Conservation (phyloP, 2,113 vertebrate genomes). For the Pelobates fuscus region DNA sequence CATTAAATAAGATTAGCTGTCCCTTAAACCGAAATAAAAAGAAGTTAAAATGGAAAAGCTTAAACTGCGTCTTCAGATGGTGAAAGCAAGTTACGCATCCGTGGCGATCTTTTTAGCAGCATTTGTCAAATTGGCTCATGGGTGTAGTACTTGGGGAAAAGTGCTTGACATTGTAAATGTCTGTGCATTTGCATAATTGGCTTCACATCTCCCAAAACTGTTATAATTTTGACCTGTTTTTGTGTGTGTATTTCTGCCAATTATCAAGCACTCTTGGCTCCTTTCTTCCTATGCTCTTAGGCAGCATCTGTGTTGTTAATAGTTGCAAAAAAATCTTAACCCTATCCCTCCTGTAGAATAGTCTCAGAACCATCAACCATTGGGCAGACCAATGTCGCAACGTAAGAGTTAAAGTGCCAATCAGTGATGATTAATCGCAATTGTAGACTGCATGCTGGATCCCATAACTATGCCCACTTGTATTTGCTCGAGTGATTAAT, state of each 20-base stretch:
- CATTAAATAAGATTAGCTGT: slow-evolving; percentile 36
- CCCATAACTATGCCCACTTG: slow-evolving; percentile 51
- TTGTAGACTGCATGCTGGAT: slow-evolving; percentile 51
- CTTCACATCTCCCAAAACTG: slow-evolving; percentile 49
- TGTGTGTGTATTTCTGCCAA: slow-evolving; percentile 46
- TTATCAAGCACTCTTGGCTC: slow-evolving; percentile 53
- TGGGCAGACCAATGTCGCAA: neutral
- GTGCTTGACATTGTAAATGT: slow-evolving; percentile 28
- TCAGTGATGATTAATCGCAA: slow-evolving; percentile 57
- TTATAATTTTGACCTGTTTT: slow-evolving; percentile 51
- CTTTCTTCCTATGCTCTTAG: slow-evolving; percentile 51
- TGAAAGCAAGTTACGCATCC: slow-evolving; percentile 51
- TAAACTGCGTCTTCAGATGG: slow-evolving; percentile 51
- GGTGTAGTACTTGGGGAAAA: slow-evolving; percentile 11
- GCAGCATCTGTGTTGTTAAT: slow-evolving; percentile 53
- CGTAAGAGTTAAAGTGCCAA: slow-evolving; percentile 51
- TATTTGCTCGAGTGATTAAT: slow-evolving; percentile 59
- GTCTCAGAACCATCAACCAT: too few relatives aligned
- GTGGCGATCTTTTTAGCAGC: slow-evolving; percentile 41
- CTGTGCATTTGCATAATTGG: slow-evolving; percentile 45
- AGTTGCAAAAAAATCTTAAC: slow-evolving; percentile 53
- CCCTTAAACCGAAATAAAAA: slow-evolving; percentile 39
- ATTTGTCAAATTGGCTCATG: slow-evolving; percentile 44
- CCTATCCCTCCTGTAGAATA: neutral
- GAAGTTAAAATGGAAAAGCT: slow-evolving; percentile 29